A percentile compares a stretch with the other conserved stretches of the same genome.
phyloP scores from a whole-genome alignment of 1,140 invertebrate genomes.

The Thaumatotibia leucotreta region DNA sequence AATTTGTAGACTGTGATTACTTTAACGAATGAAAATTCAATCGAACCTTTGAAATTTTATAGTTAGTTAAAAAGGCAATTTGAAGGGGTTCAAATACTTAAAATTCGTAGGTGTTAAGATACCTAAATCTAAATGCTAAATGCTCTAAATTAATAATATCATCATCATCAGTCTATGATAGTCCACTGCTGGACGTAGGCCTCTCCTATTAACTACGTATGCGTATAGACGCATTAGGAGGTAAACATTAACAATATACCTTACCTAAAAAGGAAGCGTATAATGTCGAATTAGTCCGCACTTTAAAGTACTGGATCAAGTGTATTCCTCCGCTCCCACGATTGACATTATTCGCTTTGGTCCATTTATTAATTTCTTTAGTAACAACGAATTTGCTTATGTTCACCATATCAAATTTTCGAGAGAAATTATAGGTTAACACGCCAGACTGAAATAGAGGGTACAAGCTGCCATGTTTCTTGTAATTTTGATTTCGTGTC shows the following conservation, averaged over 20 bases:
- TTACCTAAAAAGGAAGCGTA: slow-evolving; percentile 57
- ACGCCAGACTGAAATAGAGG: slow-evolving; percentile 41
- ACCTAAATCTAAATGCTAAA: no score
- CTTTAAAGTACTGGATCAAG: slow-evolving; percentile 61
- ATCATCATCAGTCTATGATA: no score
- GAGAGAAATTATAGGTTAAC: slow-evolving; percentile 43
- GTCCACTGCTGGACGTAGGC: no score
- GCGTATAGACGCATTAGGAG: no score
- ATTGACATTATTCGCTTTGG: neutral
- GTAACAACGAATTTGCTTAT: slow-evolving; percentile 38
- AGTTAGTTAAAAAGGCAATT: no score
- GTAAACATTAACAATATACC: slow-evolving; percentile 2
- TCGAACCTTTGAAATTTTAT: no score
- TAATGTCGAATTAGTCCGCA: slow-evolving; percentile 52
- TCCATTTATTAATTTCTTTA: slow-evolving; percentile 22
- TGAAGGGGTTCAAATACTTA: no score
- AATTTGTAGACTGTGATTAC: no score
- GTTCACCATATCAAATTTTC: slow-evolving; percentile 41
- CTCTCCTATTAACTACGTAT: no score
- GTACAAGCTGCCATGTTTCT: slow-evolving; percentile 22
- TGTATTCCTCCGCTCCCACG: slow-evolving; percentile 23
- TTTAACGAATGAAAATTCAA: no score
- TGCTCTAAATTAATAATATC: no score
- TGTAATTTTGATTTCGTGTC: slow-evolving; percentile 38
- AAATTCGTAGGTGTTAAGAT: no score